phyloP scores from a whole-genome alignment of 2,113 vertebrate species.

The Otolemur garnettii region DNA sequence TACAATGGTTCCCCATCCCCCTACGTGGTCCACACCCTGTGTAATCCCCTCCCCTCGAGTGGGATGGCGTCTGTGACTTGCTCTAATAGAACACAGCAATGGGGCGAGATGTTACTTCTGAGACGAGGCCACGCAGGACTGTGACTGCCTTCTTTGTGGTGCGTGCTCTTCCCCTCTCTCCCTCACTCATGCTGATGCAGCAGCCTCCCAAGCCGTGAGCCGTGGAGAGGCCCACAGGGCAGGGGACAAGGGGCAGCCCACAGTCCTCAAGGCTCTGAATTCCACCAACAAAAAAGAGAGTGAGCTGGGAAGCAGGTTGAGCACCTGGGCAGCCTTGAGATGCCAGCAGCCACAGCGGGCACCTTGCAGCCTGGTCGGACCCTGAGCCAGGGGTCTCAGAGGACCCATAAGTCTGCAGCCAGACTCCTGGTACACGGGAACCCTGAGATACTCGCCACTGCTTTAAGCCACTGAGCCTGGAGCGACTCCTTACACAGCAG shows the following conservation, averaged over 20 bases:
- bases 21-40: neutral
- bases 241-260: neutral
- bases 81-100: neutral
- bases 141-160: neutral
- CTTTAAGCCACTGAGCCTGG: neutral
- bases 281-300: neutral
- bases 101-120: neutral
- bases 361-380: neutral
- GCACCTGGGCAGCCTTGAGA: fast-evolving
- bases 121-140: neutral
- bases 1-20: neutral
- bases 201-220: neutral
- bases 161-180: neutral
- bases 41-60: too few relatives aligned
- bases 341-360: neutral
- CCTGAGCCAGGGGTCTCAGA: neutral
- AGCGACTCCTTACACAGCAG: fast-evolving
- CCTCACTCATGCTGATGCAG: neutral
- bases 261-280: neutral
- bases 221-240: neutral
- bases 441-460: fast-evolving
- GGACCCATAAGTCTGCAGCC: neutral
- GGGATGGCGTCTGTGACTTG: neutral
- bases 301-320: neutral
- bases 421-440: neutral